Evolutionary conservation across 2,888 invertebrate genomes (phyloP), one percentile per base, ranked within the genome.

Genomic region (Drosophila aldrichi): DNA sequence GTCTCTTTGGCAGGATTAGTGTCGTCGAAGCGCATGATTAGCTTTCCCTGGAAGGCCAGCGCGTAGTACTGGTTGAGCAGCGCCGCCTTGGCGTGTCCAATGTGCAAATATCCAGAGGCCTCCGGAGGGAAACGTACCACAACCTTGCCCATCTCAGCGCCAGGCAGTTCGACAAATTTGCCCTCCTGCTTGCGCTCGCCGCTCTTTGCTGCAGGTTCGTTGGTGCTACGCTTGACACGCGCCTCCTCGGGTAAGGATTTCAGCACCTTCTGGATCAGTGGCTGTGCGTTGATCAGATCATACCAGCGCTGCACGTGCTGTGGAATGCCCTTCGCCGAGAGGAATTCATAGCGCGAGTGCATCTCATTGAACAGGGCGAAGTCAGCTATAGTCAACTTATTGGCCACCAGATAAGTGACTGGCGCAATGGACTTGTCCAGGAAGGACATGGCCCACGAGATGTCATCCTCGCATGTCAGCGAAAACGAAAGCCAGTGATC

Each of bases 1-100:
- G 98, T 97, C 92, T 99, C 99, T 92, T 99, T 99, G 16, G 98
- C 99, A 6, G 99, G 99, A 94, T 99, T 99, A 7, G 99, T 99
- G 92, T 99, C 99, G 93, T 99, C 99, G 92, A 99, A 99, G 78
- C 99, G 95, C 98, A 99, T 98, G 72, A 99, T 97, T 0, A 99
- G 95, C 91, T 96, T 97, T 0, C 99, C 99, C 89, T 99, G 94
- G 93, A 98, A 99, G 1, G 96, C 95, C 88, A 96, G 95, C 79
- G 98, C 98, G 91, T 99, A 99, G 93, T 99, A 97, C 92, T 99
- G 99, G 93, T 99, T 99, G 16, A 99, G 94, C 1, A 99, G 94
- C 20, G 99, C 99, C 9, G 99, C 99, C 93, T 99, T 99, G 0
- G 99, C 99, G 93, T 99, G 99, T 0, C 99, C 99, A 91, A 99